Percentiles rank a stretch among this genome's conserved stretches.
Conservation (phyloP, 37 sponge, comb jelly and placozoan species). For the Eunapius fragilis region DNA sequence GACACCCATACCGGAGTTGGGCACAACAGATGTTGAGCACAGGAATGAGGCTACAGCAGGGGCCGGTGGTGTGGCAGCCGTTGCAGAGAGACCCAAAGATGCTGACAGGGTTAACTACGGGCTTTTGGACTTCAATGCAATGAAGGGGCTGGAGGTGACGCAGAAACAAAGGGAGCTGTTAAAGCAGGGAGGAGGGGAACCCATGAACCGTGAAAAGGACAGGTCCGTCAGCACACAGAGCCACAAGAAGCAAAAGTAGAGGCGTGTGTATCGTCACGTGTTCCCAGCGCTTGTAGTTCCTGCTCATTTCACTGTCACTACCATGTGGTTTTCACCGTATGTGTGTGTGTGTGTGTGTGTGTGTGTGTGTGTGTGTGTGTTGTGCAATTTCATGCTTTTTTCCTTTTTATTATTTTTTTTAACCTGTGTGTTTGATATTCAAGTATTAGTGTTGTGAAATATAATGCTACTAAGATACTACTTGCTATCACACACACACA, state of each 20-base stretch:
- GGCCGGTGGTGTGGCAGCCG: not conserved
- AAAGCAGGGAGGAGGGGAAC: not conserved
- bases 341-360: too few relatives aligned
- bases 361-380: too few relatives aligned
- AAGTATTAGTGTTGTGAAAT: too few relatives aligned
- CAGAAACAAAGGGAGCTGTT: slow-evolving; percentile 22
- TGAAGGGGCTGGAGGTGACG: slow-evolving; percentile 15
- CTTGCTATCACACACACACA: too few relatives aligned
- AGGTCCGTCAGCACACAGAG: not conserved
- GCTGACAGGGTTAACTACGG: slow-evolving; percentile 22
- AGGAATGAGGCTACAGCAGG: not conserved
- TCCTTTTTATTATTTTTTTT: too few relatives aligned
- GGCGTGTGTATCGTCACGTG: not conserved
- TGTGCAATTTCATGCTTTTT: too few relatives aligned
- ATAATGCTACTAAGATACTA: too few relatives aligned
- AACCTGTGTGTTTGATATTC: too few relatives aligned
- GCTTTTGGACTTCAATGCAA: slow-evolving; percentile 33
- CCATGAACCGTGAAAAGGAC: not conserved
- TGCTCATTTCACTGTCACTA: too few relatives aligned
- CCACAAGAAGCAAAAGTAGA: not conserved
- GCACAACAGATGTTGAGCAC: not conserved
- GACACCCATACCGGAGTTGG: not conserved
- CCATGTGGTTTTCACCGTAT: too few relatives aligned
- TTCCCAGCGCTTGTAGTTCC: too few relatives aligned
- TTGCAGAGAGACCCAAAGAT: not conserved